Evolutionary conservation across 2,797 vertebrate species (phyloP).

Genomic region (Eulemur mongoz): DNA sequence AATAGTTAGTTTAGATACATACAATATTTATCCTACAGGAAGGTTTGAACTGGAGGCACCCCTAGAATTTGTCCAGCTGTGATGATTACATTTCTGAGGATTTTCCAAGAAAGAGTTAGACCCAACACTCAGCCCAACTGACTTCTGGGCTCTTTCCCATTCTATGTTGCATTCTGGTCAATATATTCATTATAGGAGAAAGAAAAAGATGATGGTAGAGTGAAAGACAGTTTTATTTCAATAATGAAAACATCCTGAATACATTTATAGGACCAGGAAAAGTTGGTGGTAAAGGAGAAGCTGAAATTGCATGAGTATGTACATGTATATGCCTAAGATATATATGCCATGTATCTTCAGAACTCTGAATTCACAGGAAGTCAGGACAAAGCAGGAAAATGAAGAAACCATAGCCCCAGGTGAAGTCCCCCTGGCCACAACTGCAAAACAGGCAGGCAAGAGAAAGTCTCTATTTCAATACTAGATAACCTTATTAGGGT

Average conservation of each 20-base stretch:
- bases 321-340: neutral
- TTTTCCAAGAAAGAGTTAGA: neutral
- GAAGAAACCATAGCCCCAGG: neutral
- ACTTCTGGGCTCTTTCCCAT: neutral
- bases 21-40: neutral
- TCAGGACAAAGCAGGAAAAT: neutral
- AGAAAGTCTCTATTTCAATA: neutral
- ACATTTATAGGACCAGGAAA: neutral
- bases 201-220: neutral
- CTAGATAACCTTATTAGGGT: neutral
- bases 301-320: neutral
- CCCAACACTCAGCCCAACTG: neutral
- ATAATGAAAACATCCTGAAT: neutral
- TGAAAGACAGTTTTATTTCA: conserved; percentile 7
- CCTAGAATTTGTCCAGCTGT: neutral
- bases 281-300: neutral
- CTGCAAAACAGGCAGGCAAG: neutral
- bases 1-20: neutral
- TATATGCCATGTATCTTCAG: neutral
- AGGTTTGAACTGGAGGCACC: neutral
- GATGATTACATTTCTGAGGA: neutral
- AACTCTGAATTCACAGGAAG: neutral
- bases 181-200: neutral
- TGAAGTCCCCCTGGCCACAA: neutral
- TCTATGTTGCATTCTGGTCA: neutral